Evolutionary conservation across 2,113 vertebrate genomes (phyloP), one percentile per base, ranked within the genome.

Genomic region (Microcebus jonahi): DNA sequence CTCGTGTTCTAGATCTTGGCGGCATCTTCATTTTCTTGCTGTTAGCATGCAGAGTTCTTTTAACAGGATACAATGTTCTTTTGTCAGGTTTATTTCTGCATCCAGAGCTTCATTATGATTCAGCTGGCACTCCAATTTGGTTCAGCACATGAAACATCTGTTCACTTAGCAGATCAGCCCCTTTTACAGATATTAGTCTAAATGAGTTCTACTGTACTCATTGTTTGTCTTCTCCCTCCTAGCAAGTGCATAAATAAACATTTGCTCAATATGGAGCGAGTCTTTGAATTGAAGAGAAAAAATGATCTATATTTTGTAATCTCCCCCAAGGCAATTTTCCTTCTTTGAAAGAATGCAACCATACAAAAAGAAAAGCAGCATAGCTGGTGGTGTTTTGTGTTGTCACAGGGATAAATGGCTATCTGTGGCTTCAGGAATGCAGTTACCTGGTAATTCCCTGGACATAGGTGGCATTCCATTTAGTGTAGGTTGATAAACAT

Each of bases 111-210:
- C 96, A 36, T 87, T 90, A 81, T 61, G 59, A 94, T 88, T 96
- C 90, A 75, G 67, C 89, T 67, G 68, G 79, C 91, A 70, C 55
- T 93, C 55, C 71, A 20, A 42, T 94, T 85, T 93, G 82, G 39
- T 93, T 95, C 70, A 82, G 82, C 76, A 82, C 61, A 59, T 65
- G 57, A 75, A 91, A 93, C 92, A 95, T 82, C 90, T 98, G 71
- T 93, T 94, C 39, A 31, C 67, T 77, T 88, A 88, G 87, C 61
- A 91, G 45, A 93, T 92, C 86, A 93, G 25, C 59, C 71, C 89
- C 89, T 91, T 95, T 95, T 81, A 42, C 42, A 95, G 71, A 86
- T 90, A 79, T 90, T 94, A 83, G 50, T 81, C 84, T 90, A 94
- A 92, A 83, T 88, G 50, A 93, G n/a, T 89, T 96, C 80, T 89